Percentiles rank a stretch among this genome's conserved stretches.
Evolutionary conservation across 2,797 vertebrate genomes (phyloP).

Genomic region (Sphaeramia orbicularis): DNA sequence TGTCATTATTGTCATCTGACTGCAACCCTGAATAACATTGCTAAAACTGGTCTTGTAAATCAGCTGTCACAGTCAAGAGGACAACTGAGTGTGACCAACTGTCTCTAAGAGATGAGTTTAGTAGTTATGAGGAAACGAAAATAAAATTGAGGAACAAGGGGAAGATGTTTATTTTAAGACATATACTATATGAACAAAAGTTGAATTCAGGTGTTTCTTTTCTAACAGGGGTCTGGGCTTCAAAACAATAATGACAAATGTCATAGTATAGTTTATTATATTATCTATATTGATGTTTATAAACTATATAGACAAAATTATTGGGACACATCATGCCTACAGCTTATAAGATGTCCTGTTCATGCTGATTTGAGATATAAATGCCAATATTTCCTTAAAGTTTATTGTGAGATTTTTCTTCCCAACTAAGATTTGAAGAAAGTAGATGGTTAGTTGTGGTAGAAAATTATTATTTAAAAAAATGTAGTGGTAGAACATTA

Average conservation of each 20-base stretch:
- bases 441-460: too few relatives aligned
- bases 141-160: slow-evolving; percentile 1
- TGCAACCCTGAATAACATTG: slow-evolving; percentile 9
- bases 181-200: not conserved
- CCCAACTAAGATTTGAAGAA: too few relatives aligned
- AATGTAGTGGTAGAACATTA: too few relatives aligned
- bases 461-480: not conserved
- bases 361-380: too few relatives aligned
- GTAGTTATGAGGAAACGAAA: slow-evolving; percentile 47
- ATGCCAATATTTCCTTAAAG: too few relatives aligned
- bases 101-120: not conserved
- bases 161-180: slow-evolving; percentile 14
- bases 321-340: too few relatives aligned
- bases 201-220: not conserved
- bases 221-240: not conserved
- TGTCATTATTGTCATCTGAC: not conserved
- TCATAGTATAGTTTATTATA: too few relatives aligned
- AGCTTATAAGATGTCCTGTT: too few relatives aligned
- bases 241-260: too few relatives aligned
- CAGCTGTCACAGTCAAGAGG: not conserved
- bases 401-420: too few relatives aligned
- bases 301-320: too few relatives aligned
- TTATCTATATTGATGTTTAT: not conserved
- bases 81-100: slow-evolving; percentile 20
- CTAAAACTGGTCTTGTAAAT: slow-evolving; percentile 27